Evolutionary conservation across 2,888 invertebrate genomes (phyloP).

Genomic region (Mythimna loreyi): DNA sequence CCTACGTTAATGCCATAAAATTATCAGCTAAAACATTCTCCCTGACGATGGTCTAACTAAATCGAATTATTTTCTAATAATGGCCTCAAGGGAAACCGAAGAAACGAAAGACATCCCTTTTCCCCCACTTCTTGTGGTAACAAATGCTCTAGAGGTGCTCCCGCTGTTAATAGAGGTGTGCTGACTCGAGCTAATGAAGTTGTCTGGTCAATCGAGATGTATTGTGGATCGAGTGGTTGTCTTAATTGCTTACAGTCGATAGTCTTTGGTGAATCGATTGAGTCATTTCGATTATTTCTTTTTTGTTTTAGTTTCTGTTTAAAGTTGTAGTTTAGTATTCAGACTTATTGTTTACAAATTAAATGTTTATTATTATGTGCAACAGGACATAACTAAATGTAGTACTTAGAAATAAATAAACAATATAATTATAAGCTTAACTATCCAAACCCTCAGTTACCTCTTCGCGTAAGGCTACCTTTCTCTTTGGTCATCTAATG

Average conservation of each 20-base stretch:
- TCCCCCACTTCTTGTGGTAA: conserved; percentile 17
- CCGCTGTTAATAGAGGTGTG: conserved; percentile 47
- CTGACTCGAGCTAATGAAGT: conserved; percentile 46
- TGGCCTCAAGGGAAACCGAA: conserved; percentile 19
- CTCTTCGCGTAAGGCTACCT: no score
- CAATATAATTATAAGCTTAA: no score
- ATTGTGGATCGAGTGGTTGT: conserved; percentile 29
- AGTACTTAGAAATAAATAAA: no score
- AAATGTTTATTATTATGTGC: no score
- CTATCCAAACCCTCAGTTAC: no score
- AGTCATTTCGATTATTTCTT: neutral
- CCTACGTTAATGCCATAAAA: conserved; percentile 10
- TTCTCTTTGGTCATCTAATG: no score
- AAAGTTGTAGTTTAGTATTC: neutral
- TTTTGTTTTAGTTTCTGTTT: neutral
- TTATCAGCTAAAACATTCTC: conserved; percentile 34
- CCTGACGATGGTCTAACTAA: conserved; percentile 15
- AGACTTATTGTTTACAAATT: no score
- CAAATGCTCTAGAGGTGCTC: conserved; percentile 34
- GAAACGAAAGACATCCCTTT: conserved; percentile 8
- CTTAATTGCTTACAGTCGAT: conserved; percentile 29
- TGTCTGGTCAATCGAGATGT: conserved; percentile 45
- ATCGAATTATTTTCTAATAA: conserved; percentile 45
- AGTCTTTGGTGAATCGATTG: conserved; percentile 7
- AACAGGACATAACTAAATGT: no score